phyloP scores from a whole-genome alignment of 2,113 vertebrate species.

The Lethenteron camtschaticum region DNA sequence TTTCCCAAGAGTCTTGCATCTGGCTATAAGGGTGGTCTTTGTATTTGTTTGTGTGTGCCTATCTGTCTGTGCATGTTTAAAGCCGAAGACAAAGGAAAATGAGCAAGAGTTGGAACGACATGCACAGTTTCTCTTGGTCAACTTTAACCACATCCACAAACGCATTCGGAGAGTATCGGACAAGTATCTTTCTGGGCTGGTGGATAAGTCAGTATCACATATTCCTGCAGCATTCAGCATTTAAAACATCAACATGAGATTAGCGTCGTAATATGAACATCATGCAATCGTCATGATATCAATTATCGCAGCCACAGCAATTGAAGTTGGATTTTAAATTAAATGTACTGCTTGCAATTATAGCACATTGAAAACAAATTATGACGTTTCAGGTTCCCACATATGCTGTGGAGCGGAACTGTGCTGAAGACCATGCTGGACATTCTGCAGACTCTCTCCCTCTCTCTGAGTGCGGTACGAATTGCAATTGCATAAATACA shows the following conservation, averaged over 20 bases:
- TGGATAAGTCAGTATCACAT: constrained; percentile 52
- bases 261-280: no score
- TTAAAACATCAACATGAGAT: no score
- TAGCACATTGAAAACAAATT: no score
- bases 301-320: no score
- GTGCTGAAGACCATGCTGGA: constrained; percentile 91
- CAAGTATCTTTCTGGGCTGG: constrained; percentile 81
- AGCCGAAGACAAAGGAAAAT: constrained; percentile 87
- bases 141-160: constrained; percentile 94
- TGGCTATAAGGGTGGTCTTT: no score
- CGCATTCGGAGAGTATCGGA: constrained; percentile 81
- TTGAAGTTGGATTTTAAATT: no score
- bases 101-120: constrained; percentile 80
- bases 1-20: no score
- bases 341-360: no score
- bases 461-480: constrained; percentile 76
- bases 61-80: no score
- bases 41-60: no score
- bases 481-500: background rate
- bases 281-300: no score
- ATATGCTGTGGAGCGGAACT: constrained; percentile 78
- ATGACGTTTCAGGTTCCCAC: constrained; percentile 43
- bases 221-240: no score
- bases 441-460: constrained; percentile 75
- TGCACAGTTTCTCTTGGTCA: constrained; percentile 70